Conservation (phyloP, 1,140 invertebrate genomes). For the Leptinotarsa texana region DNA sequence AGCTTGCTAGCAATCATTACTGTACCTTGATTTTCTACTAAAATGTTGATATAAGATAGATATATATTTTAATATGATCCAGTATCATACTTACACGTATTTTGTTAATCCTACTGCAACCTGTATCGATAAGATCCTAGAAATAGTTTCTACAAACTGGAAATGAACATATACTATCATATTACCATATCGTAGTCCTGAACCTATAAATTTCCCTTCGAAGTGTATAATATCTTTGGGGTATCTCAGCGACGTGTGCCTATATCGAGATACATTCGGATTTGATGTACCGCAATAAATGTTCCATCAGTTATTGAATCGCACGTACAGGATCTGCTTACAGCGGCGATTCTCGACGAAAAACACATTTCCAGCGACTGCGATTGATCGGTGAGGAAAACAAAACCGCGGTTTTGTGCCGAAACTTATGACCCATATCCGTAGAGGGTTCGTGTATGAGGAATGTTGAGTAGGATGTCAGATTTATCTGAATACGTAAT, state of each 20-base stretch:
- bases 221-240: slow-evolving; percentile 21
- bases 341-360: not conserved
- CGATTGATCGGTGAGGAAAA: not conserved
- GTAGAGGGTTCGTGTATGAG: not conserved
- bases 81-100: too few species aligned
- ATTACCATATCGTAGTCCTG: too few species aligned
- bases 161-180: too few species aligned
- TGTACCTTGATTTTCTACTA: too few species aligned
- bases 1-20: too few species aligned
- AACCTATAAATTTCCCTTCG: not conserved
- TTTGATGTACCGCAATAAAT: slow-evolving; percentile 15
- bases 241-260: slow-evolving; percentile 6
- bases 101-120: too few species aligned
- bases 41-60: too few species aligned
- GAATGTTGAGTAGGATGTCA: not conserved
- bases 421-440: not conserved
- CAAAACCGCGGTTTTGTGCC: not conserved
- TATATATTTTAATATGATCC: too few species aligned
- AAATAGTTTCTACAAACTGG: too few species aligned
- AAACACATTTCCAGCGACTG: not conserved
- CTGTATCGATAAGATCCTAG: too few species aligned
- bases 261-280: slow-evolving; percentile 15
- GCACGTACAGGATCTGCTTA: slow-evolving; percentile 16
- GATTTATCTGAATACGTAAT: not conserved
- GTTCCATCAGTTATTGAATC: slow-evolving; percentile 14